Evolutionary conservation across 2,888 invertebrate species (phyloP).

Genomic region (Pristionchus arcanus): DNA sequence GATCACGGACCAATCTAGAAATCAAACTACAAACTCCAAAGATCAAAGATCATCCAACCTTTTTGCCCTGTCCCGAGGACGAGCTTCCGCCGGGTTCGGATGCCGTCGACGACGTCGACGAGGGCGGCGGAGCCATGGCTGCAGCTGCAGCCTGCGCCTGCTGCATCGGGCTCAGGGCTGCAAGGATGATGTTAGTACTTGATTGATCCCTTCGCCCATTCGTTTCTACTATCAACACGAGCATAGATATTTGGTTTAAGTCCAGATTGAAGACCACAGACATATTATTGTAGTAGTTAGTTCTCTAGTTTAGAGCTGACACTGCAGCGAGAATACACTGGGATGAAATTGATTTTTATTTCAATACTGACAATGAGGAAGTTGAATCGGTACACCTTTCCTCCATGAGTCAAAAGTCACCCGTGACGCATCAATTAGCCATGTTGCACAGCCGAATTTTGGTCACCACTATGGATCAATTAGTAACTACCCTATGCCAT

Average conservation of each 20-base stretch:
- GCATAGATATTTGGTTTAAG: no score
- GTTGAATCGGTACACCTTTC: no score
- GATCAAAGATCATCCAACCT: not conserved
- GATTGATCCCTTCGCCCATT: no score
- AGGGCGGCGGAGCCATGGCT: slow-evolving; percentile 40
- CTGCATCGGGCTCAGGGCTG: not conserved
- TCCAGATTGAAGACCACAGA: no score
- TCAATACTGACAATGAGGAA: not conserved
- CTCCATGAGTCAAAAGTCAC: not conserved
- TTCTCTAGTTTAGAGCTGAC: not conserved
- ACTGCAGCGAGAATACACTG: not conserved
- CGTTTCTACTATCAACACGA: no score
- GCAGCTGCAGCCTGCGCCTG: not conserved
- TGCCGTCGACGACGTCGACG: slow-evolving; percentile 2
- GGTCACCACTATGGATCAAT: not conserved
- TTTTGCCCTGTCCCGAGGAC: slow-evolving; percentile 48
- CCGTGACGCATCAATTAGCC: not conserved
- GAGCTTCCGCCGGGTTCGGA: slow-evolving; percentile 49
- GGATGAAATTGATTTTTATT: not conserved
- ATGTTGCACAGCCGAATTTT: not conserved
- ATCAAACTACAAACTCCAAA: not conserved
- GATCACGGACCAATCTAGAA: not conserved
- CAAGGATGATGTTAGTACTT: no score
- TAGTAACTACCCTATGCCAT: not conserved
- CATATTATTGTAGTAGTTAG: not conserved